These are phyloP conservation scores for Drosophila trapezifrons DNA, from an alignment of 1,140 invertebrate species.

Conservation along the genomic window DNA sequence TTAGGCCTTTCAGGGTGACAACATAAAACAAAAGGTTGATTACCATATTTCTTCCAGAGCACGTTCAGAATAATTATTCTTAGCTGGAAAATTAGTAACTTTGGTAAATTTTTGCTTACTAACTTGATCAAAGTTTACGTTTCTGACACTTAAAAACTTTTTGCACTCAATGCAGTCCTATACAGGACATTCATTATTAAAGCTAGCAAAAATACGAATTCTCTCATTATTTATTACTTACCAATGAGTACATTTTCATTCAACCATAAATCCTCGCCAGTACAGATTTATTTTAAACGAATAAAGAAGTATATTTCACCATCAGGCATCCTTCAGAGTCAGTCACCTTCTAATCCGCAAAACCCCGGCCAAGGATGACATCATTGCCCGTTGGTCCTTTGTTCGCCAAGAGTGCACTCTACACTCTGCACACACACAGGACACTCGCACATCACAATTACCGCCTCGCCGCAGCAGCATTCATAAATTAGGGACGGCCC, in stretches of 20 bases:
- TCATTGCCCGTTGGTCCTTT: slow-evolving; percentile 47
- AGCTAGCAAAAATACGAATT: too few relatives aligned
- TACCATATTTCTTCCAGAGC: too few relatives aligned
- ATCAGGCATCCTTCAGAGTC: slow-evolving; percentile 6
- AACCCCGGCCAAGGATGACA: slow-evolving; percentile 46
- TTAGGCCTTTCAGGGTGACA: too few relatives aligned
- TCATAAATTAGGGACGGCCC: slow-evolving; percentile 71
- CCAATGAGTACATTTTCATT: not conserved
- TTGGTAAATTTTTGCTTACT: too few relatives aligned
- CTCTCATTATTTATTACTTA: too few relatives aligned
- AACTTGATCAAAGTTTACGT: too few relatives aligned
- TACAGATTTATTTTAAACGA: not conserved
- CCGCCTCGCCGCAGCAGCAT: slow-evolving; percentile 62
- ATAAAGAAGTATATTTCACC: slow-evolving; percentile 11
- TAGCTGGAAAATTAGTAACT: too few relatives aligned
- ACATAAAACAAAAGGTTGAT: too few relatives aligned
- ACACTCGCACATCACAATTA: slow-evolving; percentile 70
- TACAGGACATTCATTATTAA: too few relatives aligned
- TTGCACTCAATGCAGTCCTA: too few relatives aligned
- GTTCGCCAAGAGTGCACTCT: slow-evolving; percentile 62
- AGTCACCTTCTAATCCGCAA: slow-evolving; percentile 23
- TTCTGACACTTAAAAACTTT: too few relatives aligned
- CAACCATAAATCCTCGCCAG: not conserved
- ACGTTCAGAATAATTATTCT: too few relatives aligned
- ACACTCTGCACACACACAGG: slow-evolving; percentile 22